Evolutionary conservation across 2,888 invertebrate genomes (phyloP).

Genomic region (Belgica antarctica): DNA sequence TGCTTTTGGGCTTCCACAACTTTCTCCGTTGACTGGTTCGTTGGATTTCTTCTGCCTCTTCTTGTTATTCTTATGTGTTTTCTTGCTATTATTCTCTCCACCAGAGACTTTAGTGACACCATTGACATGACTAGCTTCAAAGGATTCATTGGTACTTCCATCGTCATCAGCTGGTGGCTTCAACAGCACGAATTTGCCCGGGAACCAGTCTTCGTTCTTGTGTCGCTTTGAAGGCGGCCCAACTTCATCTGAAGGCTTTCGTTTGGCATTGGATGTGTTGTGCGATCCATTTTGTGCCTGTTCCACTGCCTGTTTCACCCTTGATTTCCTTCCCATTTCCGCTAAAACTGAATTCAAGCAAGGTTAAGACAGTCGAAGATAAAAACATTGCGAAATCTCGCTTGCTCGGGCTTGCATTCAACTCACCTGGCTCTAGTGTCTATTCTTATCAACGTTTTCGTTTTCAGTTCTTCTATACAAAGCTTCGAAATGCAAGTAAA

Average conservation of each 20-base stretch:
- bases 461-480: too few relatives aligned
- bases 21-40: not conserved
- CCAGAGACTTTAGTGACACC: too few relatives aligned
- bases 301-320: not conserved
- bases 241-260: not conserved
- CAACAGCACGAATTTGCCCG: not conserved
- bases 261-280: not conserved
- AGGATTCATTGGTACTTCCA: not conserved
- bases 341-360: not conserved
- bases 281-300: not conserved
- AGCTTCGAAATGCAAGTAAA: too few relatives aligned
- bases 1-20: not conserved
- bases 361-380: slow-evolving; percentile 33
- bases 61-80: not conserved
- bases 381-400: too few relatives aligned
- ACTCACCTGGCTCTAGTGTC: too few relatives aligned
- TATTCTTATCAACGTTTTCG: too few relatives aligned
- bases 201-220: not conserved
- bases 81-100: too few relatives aligned
- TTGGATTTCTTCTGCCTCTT: not conserved
- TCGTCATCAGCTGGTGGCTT: not conserved
- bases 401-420: too few relatives aligned
- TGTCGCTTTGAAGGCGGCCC: not conserved
- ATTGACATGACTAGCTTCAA: too few relatives aligned
- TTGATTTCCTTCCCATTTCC: not conserved